These are phyloP conservation scores for Oscheius sp. DNA, from an alignment of 2,888 invertebrate genomes.

Conservation along the genomic window DNA sequence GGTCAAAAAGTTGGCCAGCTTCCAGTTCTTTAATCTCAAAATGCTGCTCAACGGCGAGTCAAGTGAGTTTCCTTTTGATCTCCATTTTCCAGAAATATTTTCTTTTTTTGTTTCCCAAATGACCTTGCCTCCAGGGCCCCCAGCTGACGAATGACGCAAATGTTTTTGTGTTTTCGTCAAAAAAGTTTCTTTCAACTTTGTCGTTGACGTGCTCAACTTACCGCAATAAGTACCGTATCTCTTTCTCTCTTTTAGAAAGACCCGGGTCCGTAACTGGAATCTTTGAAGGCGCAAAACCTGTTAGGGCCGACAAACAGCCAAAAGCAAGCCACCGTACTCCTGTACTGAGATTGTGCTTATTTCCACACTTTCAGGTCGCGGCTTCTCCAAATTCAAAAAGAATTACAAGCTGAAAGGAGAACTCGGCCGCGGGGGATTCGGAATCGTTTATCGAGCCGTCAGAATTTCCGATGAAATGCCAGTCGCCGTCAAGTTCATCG, in stretches of 20 bases:
- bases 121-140: conserved; percentile 6
- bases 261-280: conserved; percentile 18
- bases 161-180: no score
- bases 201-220: not conserved
- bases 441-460: conserved; percentile 54
- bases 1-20: conserved; percentile 51
- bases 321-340: not conserved
- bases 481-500: conserved; percentile 68
- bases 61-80: conserved; percentile 30
- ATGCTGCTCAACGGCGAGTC: conserved; percentile 55
- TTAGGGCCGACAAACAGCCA: not conserved
- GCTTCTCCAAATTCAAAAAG: conserved; percentile 67
- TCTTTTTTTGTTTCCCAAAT: conserved; percentile 12
- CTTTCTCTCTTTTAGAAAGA: no score
- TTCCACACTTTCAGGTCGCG: conserved; percentile 46
- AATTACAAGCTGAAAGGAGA: conserved; percentile 62
- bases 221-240: not conserved
- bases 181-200: not conserved
- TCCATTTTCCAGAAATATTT: not conserved
- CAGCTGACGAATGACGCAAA: not conserved
- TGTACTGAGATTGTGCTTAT: not conserved
- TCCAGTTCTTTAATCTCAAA: conserved; percentile 52
- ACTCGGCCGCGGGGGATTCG: conserved; percentile 62
- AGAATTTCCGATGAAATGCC: conserved; percentile 60
- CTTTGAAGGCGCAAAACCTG: conserved; percentile 1